Base-by-base conservation (phyloP, 1,140 invertebrate species). In the Cylas formicarius region DNA sequence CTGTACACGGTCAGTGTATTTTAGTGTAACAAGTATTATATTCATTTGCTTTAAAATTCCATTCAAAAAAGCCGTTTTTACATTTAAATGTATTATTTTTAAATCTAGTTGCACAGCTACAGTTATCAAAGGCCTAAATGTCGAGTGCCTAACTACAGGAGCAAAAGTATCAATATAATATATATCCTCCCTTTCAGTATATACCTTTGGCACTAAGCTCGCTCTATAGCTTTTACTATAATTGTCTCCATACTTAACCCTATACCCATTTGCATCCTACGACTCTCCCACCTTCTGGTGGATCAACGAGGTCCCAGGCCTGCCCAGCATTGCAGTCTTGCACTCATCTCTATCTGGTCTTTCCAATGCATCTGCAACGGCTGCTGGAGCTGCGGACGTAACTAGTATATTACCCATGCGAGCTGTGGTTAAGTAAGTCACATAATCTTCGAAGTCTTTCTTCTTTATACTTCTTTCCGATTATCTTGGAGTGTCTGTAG, bases 11-110 rank as follows among this genome's bases (percentile, higher is more conserved):
- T 58, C 61, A 69, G 53, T 72, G 68, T 19, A 26, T 29, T 35
- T 48, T 31, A 27, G 38, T 26, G 39, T 43, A 62, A 28, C 24
- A 39, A 14, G 58, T 61, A 28, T 62, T 65, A 50, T 64, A 68
- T 40, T 66, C 62, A 45, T 52, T 53, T 67, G 59, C 16, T 57
- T 35, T 28, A 69, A 43, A 11, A 45, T 35, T 9, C 58, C 57
- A 49, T 66, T 57, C 14, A 68, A 49, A 46, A 62, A 70, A 7
- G 63, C 66, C n/a, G 65, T 68, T 13, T 47, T 50, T 13, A 68
- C 59, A 54, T 67, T 63, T 22, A 65, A 47, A 43, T 66, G 56
- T 3, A 11, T 34, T 3, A 60, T 50, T 7, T 46, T 42, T 43
- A 59, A 41, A 35, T 51, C 41, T 43, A 56, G 52, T 17, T 55